These are phyloP conservation scores for Vidua chalybeata DNA, from an alignment of 2,113 vertebrate species.

Conservation along the genomic window DNA sequence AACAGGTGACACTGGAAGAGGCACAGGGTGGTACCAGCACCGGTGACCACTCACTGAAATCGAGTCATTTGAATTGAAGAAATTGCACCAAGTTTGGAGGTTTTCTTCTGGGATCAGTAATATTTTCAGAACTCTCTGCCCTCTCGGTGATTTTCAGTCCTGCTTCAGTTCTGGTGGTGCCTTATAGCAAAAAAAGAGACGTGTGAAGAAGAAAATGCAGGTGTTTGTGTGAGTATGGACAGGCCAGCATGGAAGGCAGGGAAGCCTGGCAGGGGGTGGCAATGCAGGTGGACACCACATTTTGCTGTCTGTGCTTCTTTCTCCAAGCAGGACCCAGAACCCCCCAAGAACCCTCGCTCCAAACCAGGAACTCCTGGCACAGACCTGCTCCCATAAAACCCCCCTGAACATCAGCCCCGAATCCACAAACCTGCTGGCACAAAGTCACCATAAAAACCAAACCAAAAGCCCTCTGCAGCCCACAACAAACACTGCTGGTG, in stretches of 20 bases:
- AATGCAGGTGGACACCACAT: not conserved
- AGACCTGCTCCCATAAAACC: not conserved
- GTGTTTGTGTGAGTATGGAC: not conserved
- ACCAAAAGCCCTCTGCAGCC: not conserved
- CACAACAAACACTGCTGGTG: not conserved
- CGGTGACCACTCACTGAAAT: not conserved
- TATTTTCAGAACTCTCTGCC: not conserved
- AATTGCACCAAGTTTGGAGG: not conserved
- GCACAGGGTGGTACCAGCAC: not conserved
- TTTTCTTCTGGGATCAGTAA: not conserved
- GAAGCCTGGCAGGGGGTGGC: not conserved
- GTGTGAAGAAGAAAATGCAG: not conserved
- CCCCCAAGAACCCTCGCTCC: not conserved
- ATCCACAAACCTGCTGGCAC: not conserved
- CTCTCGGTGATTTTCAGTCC: not conserved
- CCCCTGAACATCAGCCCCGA: not conserved
- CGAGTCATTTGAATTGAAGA: not conserved
- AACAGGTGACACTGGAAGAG: not conserved
- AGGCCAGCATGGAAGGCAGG: not conserved
- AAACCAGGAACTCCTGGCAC: not conserved
- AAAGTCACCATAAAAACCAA: not conserved
- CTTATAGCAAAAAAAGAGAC: not conserved
- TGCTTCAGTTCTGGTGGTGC: not conserved
- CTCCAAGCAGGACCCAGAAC: not conserved
- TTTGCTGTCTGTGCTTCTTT: not conserved